Evolutionary conservation across 1,140 invertebrate species (phyloP).

Genomic region (Hyles euphorbiae): DNA sequence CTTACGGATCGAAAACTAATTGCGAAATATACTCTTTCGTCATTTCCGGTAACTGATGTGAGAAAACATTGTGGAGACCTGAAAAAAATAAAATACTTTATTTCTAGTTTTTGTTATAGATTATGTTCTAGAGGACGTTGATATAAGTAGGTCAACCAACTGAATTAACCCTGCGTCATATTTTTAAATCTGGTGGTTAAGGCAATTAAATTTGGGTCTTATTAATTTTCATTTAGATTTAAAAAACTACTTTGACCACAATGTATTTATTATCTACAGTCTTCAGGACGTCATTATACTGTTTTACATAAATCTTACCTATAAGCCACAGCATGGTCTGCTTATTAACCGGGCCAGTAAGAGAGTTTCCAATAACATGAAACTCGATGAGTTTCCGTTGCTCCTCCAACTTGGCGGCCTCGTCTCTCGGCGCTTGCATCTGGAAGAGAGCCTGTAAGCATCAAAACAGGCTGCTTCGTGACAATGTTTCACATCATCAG

Average conservation of each 20-base stretch:
- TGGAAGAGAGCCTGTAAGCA: constrained; percentile 81
- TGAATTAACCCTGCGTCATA: too few species aligned
- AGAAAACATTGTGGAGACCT: constrained; percentile 96
- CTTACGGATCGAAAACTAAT: constrained; percentile 97
- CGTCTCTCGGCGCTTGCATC: constrained; percentile 91
- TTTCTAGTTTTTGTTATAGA: not conserved
- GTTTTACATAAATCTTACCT: constrained; percentile 34
- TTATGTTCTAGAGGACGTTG: too few species aligned
- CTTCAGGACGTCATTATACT: too few species aligned
- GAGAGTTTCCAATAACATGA: constrained; percentile 94
- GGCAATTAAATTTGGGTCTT: too few species aligned
- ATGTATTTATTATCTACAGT: too few species aligned
- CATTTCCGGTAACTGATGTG: constrained; percentile 97
- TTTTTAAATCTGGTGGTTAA: too few species aligned
- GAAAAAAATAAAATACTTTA: constrained; percentile 12
- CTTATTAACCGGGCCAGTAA: constrained; percentile 90
- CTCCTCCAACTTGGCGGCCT: constrained; percentile 93
- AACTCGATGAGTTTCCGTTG: constrained; percentile 93
- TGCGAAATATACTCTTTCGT: constrained; percentile 98
- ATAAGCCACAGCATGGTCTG: constrained; percentile 96
- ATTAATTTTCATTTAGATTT: too few species aligned
- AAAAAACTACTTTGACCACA: too few species aligned
- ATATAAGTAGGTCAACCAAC: too few species aligned
- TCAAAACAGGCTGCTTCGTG: not conserved
- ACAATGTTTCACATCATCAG: not conserved